Base-by-base conservation (phyloP, 2,797 vertebrate genomes). In the Sylvilagus floridanus region DNA sequence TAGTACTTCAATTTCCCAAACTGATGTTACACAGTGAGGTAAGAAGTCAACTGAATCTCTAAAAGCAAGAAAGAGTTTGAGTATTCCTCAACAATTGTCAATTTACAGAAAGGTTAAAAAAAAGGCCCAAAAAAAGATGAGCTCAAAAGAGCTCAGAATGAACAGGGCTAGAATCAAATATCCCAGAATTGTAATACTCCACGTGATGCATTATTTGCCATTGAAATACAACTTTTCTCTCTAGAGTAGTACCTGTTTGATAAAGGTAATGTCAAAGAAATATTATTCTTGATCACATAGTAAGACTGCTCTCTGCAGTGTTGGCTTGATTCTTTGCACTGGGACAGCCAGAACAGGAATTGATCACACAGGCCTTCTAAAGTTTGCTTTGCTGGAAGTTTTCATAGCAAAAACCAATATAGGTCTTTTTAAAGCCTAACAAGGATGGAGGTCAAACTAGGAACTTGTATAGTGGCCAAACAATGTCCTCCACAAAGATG, bases 201-300 rank as follows among this genome's bases (percentile, higher is more conserved):
- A 79, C 30, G 9, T 37, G 52, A 62, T 63, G 4, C 8, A 19
- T 22, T 78, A 0, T 42, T 77, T 93, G 57, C 11, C 13, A 54
- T 0, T 62, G 60, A 84, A 78, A 81, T 13, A 35, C 2, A 75
- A 62, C 62, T 2, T 68, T 78, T 71, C 28, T 60, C 21, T 86
- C 4, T 50, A 85, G 16, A 54, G 35, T 82, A 72, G 50, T 12
- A 4, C 0, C 0, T 82, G 11, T 72, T 75, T 71, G 30, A 75
- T 86, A 32, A 81, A 87, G 75, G 22, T 17, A 68, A 88, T 84
- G 26, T 88, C 37, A 91, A 91, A 66, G 13, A 76, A 75, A 69
- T 13, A 54, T 85, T 54, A 75, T 68, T 79, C 11, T 47, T 63
- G 13, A 30, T 83, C 11, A 83, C 57, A 94, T 52, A 66, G 65